These are phyloP conservation scores for Xestia xanthographa DNA, from an alignment of 2,888 invertebrate species.

Conservation along the genomic window DNA sequence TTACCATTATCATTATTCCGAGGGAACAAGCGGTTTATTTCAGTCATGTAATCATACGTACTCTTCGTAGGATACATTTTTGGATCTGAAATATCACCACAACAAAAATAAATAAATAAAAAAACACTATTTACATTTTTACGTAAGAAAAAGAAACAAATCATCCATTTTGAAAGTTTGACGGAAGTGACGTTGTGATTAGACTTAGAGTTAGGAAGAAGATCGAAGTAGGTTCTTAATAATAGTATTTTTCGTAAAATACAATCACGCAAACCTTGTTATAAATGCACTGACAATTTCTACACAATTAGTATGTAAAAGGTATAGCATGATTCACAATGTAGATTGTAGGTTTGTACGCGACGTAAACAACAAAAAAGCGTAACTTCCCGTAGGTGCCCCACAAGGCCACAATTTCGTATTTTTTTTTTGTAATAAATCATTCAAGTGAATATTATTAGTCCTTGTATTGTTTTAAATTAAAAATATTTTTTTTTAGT, in stretches of 20 bases:
- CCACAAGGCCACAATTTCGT: not conserved
- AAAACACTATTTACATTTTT: conserved; percentile 60
- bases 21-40: conserved; percentile 78
- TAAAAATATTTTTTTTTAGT: not conserved
- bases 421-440: not conserved
- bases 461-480: not conserved
- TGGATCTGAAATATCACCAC: conserved; percentile 67
- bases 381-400: conserved; percentile 3
- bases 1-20: conserved; percentile 77
- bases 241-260: not conserved
- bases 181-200: conserved; percentile 39
- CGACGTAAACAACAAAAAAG: too few relatives aligned
- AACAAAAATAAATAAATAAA: conserved; percentile 43
- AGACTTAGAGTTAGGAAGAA: not conserved
- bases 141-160: conserved; percentile 24
- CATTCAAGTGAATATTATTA: not conserved
- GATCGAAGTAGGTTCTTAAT: conserved; percentile 4
- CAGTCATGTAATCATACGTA: conserved; percentile 75
- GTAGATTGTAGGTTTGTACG: too few relatives aligned
- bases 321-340: too few relatives aligned
- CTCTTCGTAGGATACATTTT: conserved; percentile 81
- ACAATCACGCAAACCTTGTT: not conserved
- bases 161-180: conserved; percentile 56
- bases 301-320: not conserved
- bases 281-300: not conserved